Conservation (phyloP, 2,888 invertebrate species). For the Drosophila picticornis region DNA sequence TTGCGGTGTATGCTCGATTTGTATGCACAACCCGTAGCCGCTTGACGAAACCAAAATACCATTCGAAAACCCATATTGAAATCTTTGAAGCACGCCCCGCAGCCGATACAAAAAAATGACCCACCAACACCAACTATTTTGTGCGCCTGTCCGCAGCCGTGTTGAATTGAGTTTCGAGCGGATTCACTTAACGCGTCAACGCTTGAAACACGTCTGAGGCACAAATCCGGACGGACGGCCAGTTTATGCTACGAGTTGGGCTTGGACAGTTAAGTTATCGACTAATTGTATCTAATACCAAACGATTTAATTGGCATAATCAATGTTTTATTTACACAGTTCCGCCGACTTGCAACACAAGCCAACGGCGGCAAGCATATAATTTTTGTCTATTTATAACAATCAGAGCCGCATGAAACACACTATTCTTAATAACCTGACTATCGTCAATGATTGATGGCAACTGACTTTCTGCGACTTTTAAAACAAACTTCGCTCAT, state of each 20-base stretch:
- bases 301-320: slow-evolving; percentile 24
- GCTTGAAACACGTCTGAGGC: slow-evolving; percentile 62
- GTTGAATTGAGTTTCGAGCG: slow-evolving; percentile 21
- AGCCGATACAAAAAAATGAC: slow-evolving; percentile 28
- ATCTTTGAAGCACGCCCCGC: slow-evolving; percentile 52
- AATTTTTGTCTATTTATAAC: background rate
- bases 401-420: background rate
- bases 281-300: slow-evolving; percentile 4
- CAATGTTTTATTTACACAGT: background rate
- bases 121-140: slow-evolving; percentile 3
- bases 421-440: slow-evolving; percentile 3
- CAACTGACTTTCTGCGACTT: background rate
- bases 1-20: slow-evolving; percentile 41
- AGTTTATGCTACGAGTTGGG: slow-evolving; percentile 13
- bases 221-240: slow-evolving; percentile 15
- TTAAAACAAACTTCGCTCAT: slow-evolving; percentile 12
- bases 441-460: slow-evolving; percentile 22
- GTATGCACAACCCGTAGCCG: slow-evolving; percentile 61
- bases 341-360: slow-evolving; percentile 7
- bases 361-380: background rate
- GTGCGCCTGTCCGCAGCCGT: slow-evolving; percentile 7
- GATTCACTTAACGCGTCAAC: slow-evolving; percentile 56
- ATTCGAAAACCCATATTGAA: slow-evolving; percentile 52
- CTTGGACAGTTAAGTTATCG: slow-evolving; percentile 36
- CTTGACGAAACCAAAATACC: slow-evolving; percentile 52